Conservation (phyloP, 2,888 invertebrate genomes). For the Proisotoma minuta region DNA sequence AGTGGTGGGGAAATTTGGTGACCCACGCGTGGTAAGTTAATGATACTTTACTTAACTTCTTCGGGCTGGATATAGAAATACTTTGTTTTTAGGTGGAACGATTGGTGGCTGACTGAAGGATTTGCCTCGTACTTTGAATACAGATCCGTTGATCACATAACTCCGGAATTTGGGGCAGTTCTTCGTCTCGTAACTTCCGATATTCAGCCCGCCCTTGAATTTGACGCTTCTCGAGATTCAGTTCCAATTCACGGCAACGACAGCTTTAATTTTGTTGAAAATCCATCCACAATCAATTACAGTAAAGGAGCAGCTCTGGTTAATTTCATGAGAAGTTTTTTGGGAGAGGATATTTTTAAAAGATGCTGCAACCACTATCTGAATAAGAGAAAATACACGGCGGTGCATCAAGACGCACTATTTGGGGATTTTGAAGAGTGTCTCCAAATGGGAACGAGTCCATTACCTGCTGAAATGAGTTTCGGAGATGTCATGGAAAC, state of each 20-base stretch:
- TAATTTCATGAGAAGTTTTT: constrained; percentile 13
- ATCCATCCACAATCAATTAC: constrained; percentile 15
- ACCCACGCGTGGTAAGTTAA: constrained; percentile 15
- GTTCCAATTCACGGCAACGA: constrained; percentile 15
- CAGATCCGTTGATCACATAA: background rate
- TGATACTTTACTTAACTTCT: background rate
- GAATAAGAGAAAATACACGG: constrained; percentile 12
- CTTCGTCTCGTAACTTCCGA: constrained; percentile 9
- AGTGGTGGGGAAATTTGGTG: constrained; percentile 23
- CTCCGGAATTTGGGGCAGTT: constrained; percentile 5
- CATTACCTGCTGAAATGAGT: background rate
- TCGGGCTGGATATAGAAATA: no score
- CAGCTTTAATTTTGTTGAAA: constrained; percentile 5
- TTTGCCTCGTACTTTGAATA: constrained; percentile 18
- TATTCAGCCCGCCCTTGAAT: constrained; percentile 22
- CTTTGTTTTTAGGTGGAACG: constrained; percentile 19
- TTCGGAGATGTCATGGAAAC: constrained; percentile 27
- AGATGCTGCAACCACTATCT: constrained; percentile 5
- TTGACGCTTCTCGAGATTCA: constrained; percentile 11
- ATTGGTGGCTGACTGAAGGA: constrained; percentile 23
- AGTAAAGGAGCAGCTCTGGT: constrained; percentile 15
- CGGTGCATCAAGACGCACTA: constrained; percentile 23
- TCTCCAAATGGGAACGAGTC: background rate
- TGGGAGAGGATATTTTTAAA: constrained; percentile 3
- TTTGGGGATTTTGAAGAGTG: constrained; percentile 12